Base-by-base conservation (phyloP, 1,140 invertebrate species). In the Colletes latitarsis region DNA sequence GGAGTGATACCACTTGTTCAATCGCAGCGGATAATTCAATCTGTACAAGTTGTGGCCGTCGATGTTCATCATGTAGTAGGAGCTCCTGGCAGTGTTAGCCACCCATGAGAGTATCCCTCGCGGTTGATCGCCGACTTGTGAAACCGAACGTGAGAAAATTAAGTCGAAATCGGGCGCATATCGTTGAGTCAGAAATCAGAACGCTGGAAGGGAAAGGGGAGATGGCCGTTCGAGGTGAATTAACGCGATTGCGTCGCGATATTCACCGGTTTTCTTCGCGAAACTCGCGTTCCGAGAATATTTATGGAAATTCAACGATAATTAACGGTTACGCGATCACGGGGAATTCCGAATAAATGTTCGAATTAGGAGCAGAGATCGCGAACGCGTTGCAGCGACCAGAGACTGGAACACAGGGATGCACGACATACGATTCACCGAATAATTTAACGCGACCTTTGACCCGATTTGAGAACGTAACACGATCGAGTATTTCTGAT, bases 1-100 rank as follows among this genome's bases (percentile, higher is more conserved):
- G 15, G 96, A 95, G 91, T 97, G 97, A 92, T 97, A 97, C 97
- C 97, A 97, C 90, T 96, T 95, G 92, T 96, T 96, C 83, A 97
- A 92, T 86, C 96, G 95, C 68, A 97, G 89, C 17, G 96, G 96
- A 92, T 97, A 97, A 91, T 97, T 97, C 52, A 97, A 93, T 85
- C 96, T 94, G 92, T 96, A 97, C 89, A 97, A 94, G 79, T 96
- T 97, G 87, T 97, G 96, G 21, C 96, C 96, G 88, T 96, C 95
- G 15, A 97, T 94, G 58, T 96, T 95, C 92, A 97, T 92, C 92
- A 96, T 96, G 93, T 96, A 96, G 92, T 96, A 97, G 88, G 96
- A 97, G 62, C 96, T 96, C 75, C 96, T 94, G 55, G 95, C 94
- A 0, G 96, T 96, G 91, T 97, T 97, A 0, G 96, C 95, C 62